Conservation (phyloP, 2,888 invertebrate species). For the Phortica magna region DNA sequence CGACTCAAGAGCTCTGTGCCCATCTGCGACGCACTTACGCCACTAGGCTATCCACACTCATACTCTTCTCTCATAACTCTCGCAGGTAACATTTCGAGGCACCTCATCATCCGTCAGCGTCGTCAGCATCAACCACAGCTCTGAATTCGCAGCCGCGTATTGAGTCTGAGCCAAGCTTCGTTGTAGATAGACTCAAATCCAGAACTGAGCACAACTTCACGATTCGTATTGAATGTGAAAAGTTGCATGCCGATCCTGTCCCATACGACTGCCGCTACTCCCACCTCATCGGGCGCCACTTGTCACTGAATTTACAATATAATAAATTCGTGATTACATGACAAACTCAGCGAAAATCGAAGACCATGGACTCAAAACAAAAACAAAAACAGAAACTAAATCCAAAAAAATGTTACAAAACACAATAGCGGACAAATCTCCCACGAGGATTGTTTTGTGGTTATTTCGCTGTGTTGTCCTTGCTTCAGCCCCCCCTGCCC, state of each 20-base stretch:
- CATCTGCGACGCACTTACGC: neutral
- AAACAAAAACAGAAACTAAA: slow-evolving; percentile 51
- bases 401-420: neutral
- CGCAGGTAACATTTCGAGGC: neutral
- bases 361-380: slow-evolving; percentile 67
- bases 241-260: neutral
- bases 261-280: slow-evolving; percentile 46
- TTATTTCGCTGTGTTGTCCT: neutral
- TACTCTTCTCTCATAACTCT: slow-evolving; percentile 4
- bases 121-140: neutral
- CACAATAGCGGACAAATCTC: slow-evolving; percentile 41
- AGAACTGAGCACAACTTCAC: neutral
- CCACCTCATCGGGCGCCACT: slow-evolving; percentile 76
- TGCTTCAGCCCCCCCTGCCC: slow-evolving; percentile 49
- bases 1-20: slow-evolving; percentile 51
- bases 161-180: neutral
- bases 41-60: neutral
- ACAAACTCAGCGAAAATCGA: slow-evolving; percentile 69
- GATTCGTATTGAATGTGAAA: neutral
- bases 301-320: slow-evolving; percentile 77
- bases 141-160: neutral
- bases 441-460: slow-evolving; percentile 59
- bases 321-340: slow-evolving; percentile 78
- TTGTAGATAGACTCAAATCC: neutral
- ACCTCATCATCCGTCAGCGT: neutral